Conservation (phyloP, 2,797 vertebrate genomes). For the Aphelocoma californica region DNA sequence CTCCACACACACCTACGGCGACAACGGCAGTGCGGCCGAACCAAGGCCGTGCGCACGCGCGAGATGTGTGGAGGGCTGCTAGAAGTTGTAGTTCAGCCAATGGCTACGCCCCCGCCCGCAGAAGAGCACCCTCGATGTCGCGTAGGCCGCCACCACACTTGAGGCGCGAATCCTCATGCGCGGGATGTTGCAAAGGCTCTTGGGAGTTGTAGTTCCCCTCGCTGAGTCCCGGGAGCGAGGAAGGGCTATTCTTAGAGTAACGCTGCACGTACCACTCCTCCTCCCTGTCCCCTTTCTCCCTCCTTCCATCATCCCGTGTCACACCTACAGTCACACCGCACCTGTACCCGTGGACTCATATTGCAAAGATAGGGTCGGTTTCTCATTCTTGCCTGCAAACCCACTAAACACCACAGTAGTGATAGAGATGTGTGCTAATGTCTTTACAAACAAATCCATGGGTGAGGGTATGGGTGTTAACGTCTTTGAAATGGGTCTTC, state of each 20-base stretch:
- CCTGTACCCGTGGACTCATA: neutral
- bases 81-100: neutral
- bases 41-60: neutral
- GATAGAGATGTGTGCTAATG: neutral
- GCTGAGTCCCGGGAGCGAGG: no score
- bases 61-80: neutral
- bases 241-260: neutral
- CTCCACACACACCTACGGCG: neutral
- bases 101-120: neutral
- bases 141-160: neutral
- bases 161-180: neutral
- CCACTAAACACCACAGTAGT: neutral
- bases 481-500: neutral
- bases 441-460: neutral
- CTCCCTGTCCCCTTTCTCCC: neutral
- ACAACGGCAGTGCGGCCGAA: neutral
- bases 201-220: slow-evolving; percentile 57
- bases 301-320: neutral
- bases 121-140: neutral
- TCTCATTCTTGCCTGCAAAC: neutral
- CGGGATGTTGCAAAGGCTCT: neutral
- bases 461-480: neutral
- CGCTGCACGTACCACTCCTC: neutral
- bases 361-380: neutral
- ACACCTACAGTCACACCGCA: neutral